Evolutionary conservation across 2,797 vertebrate genomes (phyloP), one percentile per base, ranked within the genome.

Genomic region (Phoxinus dragarum): DNA sequence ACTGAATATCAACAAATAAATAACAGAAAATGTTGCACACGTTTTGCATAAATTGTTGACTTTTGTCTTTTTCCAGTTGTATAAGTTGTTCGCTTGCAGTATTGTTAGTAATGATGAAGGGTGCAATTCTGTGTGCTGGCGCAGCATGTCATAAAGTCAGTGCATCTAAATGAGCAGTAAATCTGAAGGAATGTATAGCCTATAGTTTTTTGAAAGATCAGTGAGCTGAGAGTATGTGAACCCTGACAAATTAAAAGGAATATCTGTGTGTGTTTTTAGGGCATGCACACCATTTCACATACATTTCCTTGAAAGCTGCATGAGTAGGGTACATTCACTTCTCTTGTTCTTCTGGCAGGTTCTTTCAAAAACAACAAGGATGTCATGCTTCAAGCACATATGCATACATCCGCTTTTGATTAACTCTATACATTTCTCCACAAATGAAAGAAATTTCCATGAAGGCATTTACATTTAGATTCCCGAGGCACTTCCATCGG

Each of bases 101-200:
- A 47, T 71, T 68, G 49, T 19, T 56, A 47, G 17, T 77, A 78
- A 34, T 68, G 47, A 54, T 84, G 79, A 81, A 81, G 19, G 11
- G 12, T 81, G 61, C 47, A 84, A 4, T 75, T 67, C 38, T 7
- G 3, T 21, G 6, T 69, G 82, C 49, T 77, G n/a, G 17, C 7
- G 17, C 34, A 69, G 49, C 47, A 59, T 23, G 11, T 34, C 6
- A 69, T 38, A n/a, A 82, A 75, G 42, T 75, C 64, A 84, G 44
- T 84, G 66, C 11, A 56, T 69, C n/a, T 56, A 52, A 84, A 54
- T 82, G 7, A 56, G 38, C 40, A 44, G 17, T 73, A 82, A 34
- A 64, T 64, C 52, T 71, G 9, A 31, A 27, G 19, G 16, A 19
- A 47, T 72, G 17, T 11, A 44, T 1, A 36, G 16, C 4, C 16